A percentile compares a stretch with the other conserved stretches of the same genome.
phyloP scores from a whole-genome alignment of 2,888 invertebrate species.

The Cosmia trapezina region DNA sequence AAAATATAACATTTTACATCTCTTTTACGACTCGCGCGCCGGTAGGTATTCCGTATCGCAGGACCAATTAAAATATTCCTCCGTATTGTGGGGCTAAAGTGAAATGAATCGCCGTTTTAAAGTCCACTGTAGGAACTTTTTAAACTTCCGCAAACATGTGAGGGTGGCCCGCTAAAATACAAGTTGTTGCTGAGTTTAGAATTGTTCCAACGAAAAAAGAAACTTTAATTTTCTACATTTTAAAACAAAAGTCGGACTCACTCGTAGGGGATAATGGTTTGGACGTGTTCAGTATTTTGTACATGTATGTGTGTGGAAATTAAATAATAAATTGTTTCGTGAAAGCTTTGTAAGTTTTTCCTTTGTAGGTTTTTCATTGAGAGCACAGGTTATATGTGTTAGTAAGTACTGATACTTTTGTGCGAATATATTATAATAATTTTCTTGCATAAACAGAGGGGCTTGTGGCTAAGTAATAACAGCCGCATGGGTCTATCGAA shows the following conservation, averaged over 20 bases:
- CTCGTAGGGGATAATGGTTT: conserved; percentile 83
- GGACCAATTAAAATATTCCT: conserved; percentile 84
- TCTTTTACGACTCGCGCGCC: conserved; percentile 68
- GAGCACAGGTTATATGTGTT: neutral
- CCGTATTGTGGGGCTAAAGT: conserved; percentile 78
- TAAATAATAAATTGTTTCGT: conserved; percentile 51
- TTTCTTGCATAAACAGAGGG: too few species aligned
- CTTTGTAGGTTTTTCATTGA: conserved; percentile 16
- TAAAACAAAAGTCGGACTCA: conserved; percentile 85
- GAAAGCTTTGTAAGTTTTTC: conserved; percentile 7
- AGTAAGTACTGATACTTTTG: too few species aligned
- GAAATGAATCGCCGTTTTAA: conserved; percentile 83
- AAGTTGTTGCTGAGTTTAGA: conserved; percentile 88
- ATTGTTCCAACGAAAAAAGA: conserved; percentile 87
- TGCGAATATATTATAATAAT: too few species aligned
- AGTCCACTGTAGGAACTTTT: conserved; percentile 82
- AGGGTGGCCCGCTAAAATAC: conserved; percentile 87
- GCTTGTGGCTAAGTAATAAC: too few species aligned
- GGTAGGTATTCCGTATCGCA: conserved; percentile 70
- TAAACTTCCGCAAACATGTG: conserved; percentile 88
- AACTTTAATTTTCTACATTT: conserved; percentile 89
- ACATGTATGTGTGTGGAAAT: conserved; percentile 55
- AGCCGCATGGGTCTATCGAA: too few species aligned
- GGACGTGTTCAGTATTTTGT: conserved; percentile 78
- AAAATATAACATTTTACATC: conserved; percentile 71